Evolutionary conservation across 1,140 invertebrate genomes (phyloP).

Genomic region (Heliconius congener): DNA sequence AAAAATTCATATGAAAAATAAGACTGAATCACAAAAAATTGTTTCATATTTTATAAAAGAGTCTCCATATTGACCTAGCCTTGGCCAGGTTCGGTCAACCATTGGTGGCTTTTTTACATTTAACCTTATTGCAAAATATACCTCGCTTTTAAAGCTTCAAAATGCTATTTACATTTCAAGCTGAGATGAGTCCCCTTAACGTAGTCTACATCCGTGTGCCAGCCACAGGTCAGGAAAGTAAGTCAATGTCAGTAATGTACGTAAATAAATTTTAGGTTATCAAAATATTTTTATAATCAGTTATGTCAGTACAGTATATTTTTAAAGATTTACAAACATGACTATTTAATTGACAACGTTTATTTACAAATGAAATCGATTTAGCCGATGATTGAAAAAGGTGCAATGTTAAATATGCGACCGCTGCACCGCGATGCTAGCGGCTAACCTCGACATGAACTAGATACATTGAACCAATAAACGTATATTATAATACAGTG

Average conservation of each 20-base stretch:
- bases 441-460: slow-evolving; percentile 5
- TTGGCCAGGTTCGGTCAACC: slow-evolving; percentile 15
- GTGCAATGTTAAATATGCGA: slow-evolving; percentile 5
- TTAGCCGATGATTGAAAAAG: background rate
- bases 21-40: background rate
- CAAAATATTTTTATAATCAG: background rate
- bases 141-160: background rate
- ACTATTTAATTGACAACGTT: background rate
- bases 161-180: slow-evolving; percentile 18
- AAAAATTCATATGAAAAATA: background rate
- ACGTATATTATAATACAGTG: background rate
- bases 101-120: background rate
- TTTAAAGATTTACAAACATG: background rate
- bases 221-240: background rate
- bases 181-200: slow-evolving; percentile 4
- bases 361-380: background rate
- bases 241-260: background rate
- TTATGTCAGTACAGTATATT: background rate
- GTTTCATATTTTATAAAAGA: background rate
- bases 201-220: background rate
- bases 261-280: background rate
- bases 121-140: background rate
- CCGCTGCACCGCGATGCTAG: background rate
- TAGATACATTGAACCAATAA: background rate
- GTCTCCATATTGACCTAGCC: slow-evolving; percentile 19